Evolutionary conservation across 2,888 invertebrate species (phyloP).

Genomic region (Hypolimnas misippus): DNA sequence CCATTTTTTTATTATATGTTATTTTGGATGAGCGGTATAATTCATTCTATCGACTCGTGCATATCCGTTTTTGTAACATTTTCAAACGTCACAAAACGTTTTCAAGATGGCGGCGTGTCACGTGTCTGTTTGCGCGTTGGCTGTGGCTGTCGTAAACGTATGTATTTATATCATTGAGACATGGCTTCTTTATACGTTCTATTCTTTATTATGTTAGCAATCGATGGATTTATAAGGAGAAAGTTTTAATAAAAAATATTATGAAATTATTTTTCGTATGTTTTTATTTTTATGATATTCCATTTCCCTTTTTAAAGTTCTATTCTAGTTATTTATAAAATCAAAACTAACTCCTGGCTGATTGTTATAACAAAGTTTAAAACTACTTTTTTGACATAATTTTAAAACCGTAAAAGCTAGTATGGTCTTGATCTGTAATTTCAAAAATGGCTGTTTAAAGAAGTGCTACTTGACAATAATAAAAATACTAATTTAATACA

Average conservation of each 20-base stretch:
- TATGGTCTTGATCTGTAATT: no score
- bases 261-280: constrained; percentile 62
- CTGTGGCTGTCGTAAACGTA: constrained; percentile 57
- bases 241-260: constrained; percentile 81
- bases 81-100: constrained; percentile 3
- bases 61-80: constrained; percentile 25
- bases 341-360: no score
- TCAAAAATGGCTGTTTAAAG: no score
- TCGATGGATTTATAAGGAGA: constrained; percentile 83
- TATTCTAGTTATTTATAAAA: no score
- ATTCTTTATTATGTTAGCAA: constrained; percentile 74
- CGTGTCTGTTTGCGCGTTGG: constrained; percentile 48
- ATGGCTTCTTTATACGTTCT: constrained; percentile 80
- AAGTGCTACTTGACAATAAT: no score
- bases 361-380: no score
- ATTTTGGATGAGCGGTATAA: neutral
- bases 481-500: no score
- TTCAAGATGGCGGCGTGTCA: constrained; percentile 51
- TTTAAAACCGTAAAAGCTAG: no score
- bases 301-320: neutral
- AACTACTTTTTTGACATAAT: no score
- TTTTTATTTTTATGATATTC: constrained; percentile 44
- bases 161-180: constrained; percentile 69
- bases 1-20: no score
- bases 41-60: constrained; percentile 16